These are phyloP conservation scores for Samia ricini DNA, from an alignment of 1,140 invertebrate genomes.

Conservation along the genomic window DNA sequence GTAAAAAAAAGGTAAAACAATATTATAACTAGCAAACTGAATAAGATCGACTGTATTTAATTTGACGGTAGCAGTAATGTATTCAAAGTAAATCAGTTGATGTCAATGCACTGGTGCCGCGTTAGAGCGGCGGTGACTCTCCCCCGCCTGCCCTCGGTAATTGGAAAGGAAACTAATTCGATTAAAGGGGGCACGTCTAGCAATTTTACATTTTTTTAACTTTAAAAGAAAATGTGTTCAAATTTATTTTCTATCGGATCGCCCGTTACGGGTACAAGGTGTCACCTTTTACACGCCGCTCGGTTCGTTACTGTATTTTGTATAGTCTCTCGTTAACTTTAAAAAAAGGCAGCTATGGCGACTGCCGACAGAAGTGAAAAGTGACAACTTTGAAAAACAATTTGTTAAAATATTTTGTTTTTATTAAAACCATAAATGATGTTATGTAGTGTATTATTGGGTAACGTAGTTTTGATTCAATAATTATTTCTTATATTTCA, in stretches of 20 bases:
- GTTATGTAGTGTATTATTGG: too few species aligned
- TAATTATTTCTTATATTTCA: too few species aligned
- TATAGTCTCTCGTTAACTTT: neutral
- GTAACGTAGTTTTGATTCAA: too few species aligned
- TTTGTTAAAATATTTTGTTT: too few species aligned
- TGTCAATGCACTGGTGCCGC: conserved; percentile 3
- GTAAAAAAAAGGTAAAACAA: too few species aligned
- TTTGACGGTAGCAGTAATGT: neutral
- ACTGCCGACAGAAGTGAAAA: too few species aligned
- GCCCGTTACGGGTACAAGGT: neutral
- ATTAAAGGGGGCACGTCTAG: conserved; percentile 6
- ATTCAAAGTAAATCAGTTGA: conserved; percentile 11
- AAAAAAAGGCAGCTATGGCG: too few species aligned
- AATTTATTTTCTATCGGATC: conserved; percentile 1
- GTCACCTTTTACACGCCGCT: neutral
- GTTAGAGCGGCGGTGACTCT: neutral
- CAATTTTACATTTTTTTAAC: conserved; percentile 9
- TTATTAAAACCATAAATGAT: too few species aligned
- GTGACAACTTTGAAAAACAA: too few species aligned
- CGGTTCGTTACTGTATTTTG: neutral
- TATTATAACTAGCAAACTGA: too few species aligned
- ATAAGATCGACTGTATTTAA: conserved; percentile 4
- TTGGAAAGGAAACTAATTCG: conserved; percentile 11
- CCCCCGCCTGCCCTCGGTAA: conserved; percentile 1
- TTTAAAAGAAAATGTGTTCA: neutral